Percentiles rank a stretch among this genome's conserved stretches.
These are phyloP conservation scores for Nephila pilipes DNA, from an alignment of 1,140 invertebrate genomes.

Conservation along the genomic window DNA sequence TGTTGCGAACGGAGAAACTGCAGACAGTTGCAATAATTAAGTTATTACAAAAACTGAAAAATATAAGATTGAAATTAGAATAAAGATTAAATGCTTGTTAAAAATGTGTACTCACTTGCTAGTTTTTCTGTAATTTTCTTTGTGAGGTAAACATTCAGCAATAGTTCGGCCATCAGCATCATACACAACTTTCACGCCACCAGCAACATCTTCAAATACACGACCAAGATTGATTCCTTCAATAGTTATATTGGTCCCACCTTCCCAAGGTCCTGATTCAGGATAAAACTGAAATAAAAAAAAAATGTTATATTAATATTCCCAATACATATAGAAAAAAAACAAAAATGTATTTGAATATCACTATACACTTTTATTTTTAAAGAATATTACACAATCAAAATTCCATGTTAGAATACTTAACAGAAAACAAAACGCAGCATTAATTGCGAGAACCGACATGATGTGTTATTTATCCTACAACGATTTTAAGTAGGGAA, in stretches of 20 bases:
- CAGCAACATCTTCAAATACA: slow-evolving; percentile 94
- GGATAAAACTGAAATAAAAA: slow-evolving; percentile 82
- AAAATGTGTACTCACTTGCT: slow-evolving; percentile 83
- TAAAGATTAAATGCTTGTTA: background rate
- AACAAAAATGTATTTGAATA: no score
- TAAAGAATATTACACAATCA: no score
- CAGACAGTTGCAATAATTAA: background rate
- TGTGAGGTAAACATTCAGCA: slow-evolving; percentile 83
- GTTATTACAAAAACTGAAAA: background rate
- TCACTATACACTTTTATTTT: no score
- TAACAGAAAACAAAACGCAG: no score
- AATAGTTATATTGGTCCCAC: slow-evolving; percentile 98
- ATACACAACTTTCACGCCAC: slow-evolving; percentile 88
- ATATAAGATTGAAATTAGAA: background rate
- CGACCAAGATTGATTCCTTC: slow-evolving; percentile 97
- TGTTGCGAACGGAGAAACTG: background rate
- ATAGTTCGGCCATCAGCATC: slow-evolving; percentile 78
- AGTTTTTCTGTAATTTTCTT: slow-evolving; percentile 92
- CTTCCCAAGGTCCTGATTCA: slow-evolving; percentile 83
- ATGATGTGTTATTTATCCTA: no score
- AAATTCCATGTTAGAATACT: no score
- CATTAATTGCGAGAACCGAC: no score
- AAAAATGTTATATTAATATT: background rate
- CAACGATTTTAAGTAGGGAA: no score
- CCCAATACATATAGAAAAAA: no score